A percentile compares a stretch with the other conserved stretches of the same genome.
phyloP scores from a whole-genome alignment of 2,888 invertebrate species.

The Congeria kusceri region DNA sequence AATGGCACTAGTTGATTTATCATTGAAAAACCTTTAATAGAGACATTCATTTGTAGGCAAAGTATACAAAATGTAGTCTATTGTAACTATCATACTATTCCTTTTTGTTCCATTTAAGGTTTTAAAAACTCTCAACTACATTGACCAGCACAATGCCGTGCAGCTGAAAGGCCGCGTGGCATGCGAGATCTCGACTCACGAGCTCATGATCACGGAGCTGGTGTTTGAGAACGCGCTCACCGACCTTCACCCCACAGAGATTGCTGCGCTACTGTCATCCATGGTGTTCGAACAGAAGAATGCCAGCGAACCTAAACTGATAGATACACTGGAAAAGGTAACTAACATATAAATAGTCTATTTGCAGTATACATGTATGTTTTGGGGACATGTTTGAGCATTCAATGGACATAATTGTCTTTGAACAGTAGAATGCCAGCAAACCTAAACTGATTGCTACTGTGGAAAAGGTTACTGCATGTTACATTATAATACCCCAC shows the following conservation, averaged over 20 bases:
- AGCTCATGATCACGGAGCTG: conserved; percentile 95
- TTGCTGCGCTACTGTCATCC: conserved; percentile 96
- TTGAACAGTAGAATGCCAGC: conserved; percentile 91
- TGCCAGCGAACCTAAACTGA: conserved; percentile 86
- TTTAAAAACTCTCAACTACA: conserved; percentile 91
- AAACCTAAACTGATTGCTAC: conserved; percentile 88
- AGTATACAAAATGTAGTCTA: too few relatives aligned
- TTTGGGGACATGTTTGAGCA: too few relatives aligned
- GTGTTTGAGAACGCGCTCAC: conserved; percentile 95
- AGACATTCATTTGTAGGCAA: too few relatives aligned
- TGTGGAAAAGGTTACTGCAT: conserved; percentile 88
- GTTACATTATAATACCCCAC: too few relatives aligned
- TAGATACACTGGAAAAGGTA: conserved; percentile 88
- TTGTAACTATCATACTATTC: too few relatives aligned
- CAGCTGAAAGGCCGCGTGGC: conserved; percentile 91
- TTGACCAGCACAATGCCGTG: conserved; percentile 90
- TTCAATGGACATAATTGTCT: too few relatives aligned
- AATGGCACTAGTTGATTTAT: too few relatives aligned
- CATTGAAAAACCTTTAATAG: too few relatives aligned
- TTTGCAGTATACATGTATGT: too few relatives aligned
- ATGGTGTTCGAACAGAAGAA: conserved; percentile 96
- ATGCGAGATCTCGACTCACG: conserved; percentile 93
- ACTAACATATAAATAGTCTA: too few relatives aligned
- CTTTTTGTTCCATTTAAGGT: conserved; percentile 76
- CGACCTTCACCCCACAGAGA: conserved; percentile 94